Conservation (phyloP, 1,140 invertebrate species). For the Danaus plexippus region DNA sequence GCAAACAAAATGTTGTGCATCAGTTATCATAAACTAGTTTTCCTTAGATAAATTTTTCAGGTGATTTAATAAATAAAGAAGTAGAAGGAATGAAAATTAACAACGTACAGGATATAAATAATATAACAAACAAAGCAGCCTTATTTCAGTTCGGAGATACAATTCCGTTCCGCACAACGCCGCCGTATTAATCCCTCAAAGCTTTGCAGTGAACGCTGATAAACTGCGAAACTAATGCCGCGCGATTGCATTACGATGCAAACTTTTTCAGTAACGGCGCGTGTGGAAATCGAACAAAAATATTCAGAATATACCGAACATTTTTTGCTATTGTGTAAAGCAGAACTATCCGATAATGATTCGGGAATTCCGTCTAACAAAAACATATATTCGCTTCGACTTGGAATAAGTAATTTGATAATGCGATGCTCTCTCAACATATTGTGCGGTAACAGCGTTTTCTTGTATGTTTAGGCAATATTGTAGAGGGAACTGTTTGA, state of each 20-base stretch:
- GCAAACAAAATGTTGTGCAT: too few species aligned
- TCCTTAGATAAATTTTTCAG: too few species aligned
- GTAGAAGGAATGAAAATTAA: too few species aligned
- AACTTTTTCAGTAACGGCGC: slow-evolving; percentile 63
- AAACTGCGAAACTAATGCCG: slow-evolving; percentile 62
- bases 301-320: slow-evolving; percentile 43
- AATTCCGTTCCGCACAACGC: slow-evolving; percentile 31
- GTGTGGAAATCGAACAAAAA: slow-evolving; percentile 49
- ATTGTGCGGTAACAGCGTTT: slow-evolving; percentile 13
- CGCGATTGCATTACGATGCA: slow-evolving; percentile 66
- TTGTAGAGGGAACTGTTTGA: slow-evolving; percentile 12
- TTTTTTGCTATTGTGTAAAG: slow-evolving; percentile 27
- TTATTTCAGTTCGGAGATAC: slow-evolving; percentile 20
- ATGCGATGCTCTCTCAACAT: slow-evolving; percentile 14
- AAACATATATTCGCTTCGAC: slow-evolving; percentile 16
- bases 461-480: slow-evolving; percentile 17
- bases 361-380: slow-evolving; percentile 28
- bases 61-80: too few species aligned
- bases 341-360: slow-evolving; percentile 48
- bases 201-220: slow-evolving; percentile 51
- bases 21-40: too few species aligned
- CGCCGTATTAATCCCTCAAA: slow-evolving; percentile 63
- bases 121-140: slow-evolving; percentile 4
- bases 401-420: slow-evolving; percentile 17
- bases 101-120: too few species aligned